A percentile compares a stretch with the other conserved stretches of the same genome.
phyloP scores from a whole-genome alignment of 1,140 invertebrate genomes.

The Chironomus tepperi region DNA sequence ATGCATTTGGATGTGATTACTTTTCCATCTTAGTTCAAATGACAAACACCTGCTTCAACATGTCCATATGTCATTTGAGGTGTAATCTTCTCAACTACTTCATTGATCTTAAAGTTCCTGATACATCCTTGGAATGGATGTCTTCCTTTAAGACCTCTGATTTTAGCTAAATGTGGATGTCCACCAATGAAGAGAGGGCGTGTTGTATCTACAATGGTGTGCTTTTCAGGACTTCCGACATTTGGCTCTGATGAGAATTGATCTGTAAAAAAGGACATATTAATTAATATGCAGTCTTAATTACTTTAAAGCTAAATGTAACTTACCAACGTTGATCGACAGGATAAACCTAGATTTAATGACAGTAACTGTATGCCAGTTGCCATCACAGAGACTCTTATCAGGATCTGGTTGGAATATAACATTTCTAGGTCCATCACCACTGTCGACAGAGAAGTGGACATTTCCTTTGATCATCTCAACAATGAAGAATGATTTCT shows the following conservation, averaged over 20 bases:
- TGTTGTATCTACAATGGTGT: conserved; percentile 62
- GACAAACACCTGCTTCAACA: conserved; percentile 61
- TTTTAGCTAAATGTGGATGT: conserved; percentile 50
- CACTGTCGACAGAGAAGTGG: conserved; percentile 76
- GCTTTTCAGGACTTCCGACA: conserved; percentile 53
- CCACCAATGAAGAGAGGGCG: conserved; percentile 86
- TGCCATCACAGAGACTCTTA: conserved; percentile 79
- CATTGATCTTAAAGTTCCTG: conserved; percentile 57
- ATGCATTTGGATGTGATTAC: too few species aligned
- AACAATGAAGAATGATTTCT: conserved; percentile 71
- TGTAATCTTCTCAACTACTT: conserved; percentile 48
- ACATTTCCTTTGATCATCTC: conserved; percentile 81
- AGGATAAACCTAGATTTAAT: conserved; percentile 38
- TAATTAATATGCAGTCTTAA: conserved; percentile 13
- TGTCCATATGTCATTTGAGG: conserved; percentile 52
- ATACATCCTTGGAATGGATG: conserved; percentile 78
- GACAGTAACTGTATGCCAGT: conserved; percentile 67
- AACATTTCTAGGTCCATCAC: conserved; percentile 66
- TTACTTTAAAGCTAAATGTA: not conserved
- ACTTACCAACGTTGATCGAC: conserved; percentile 33
- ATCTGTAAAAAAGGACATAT: conserved; percentile 24
- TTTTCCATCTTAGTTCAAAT: not conserved
- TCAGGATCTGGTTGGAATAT: conserved; percentile 59
- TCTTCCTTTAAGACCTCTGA: conserved; percentile 47
- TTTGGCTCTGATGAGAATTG: conserved; percentile 31